Percentiles rank a stretch among this genome's conserved stretches.
These are phyloP conservation scores for Tetragonula clypearis DNA, from an alignment of 1,140 invertebrate genomes.

Conservation along the genomic window DNA sequence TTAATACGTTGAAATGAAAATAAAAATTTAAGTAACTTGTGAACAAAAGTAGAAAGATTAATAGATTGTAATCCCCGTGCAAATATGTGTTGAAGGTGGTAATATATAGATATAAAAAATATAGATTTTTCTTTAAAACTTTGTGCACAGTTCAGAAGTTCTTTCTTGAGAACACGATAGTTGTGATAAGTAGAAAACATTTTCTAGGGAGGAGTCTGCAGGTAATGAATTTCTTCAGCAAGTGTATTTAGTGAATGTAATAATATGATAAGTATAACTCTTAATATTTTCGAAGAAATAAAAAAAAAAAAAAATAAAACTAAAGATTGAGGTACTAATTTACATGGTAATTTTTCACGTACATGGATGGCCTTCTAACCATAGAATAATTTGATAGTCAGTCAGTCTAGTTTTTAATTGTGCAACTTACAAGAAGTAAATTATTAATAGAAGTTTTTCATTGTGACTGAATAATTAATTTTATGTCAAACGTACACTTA, in stretches of 20 bases:
- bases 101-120: slow-evolving; percentile 4
- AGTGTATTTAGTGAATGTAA: slow-evolving; percentile 12
- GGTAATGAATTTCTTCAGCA: slow-evolving; percentile 8
- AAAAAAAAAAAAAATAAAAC: background rate
- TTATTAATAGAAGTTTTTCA: background rate
- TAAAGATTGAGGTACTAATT: slow-evolving; percentile 34
- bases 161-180: slow-evolving; percentile 18
- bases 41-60: background rate
- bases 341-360: slow-evolving; percentile 1
- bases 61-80: background rate
- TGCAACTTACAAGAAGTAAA: background rate
- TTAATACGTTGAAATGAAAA: slow-evolving; percentile 3
- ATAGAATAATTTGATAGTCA: slow-evolving; percentile 13
- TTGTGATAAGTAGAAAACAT: background rate
- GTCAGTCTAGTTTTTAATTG: background rate
- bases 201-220: slow-evolving; percentile 34
- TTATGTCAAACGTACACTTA: background rate
- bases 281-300: slow-evolving; percentile 21
- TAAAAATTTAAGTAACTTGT: slow-evolving; percentile 3
- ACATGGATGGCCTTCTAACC: slow-evolving; percentile 16
- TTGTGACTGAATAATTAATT: background rate
- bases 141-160: background rate
- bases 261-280: background rate
- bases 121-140: background rate
- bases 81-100: background rate